phyloP scores from a whole-genome alignment of 2,113 vertebrate species.

The Australoheros scitulus region DNA sequence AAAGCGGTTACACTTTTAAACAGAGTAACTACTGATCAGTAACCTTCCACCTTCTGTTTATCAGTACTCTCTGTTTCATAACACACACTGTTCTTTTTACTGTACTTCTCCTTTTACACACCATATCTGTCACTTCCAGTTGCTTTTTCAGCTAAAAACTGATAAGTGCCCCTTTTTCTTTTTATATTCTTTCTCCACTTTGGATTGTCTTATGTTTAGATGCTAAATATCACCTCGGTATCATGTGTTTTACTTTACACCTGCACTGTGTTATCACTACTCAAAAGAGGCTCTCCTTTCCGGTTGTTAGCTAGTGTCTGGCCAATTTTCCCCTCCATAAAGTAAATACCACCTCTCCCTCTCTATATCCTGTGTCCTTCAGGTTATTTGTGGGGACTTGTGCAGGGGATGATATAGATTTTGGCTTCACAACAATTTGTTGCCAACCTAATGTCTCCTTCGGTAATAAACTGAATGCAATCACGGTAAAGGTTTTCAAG shows the following conservation, averaged over 20 bases:
- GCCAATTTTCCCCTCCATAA: slow-evolving; percentile 1
- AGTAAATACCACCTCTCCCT: slow-evolving; percentile 13
- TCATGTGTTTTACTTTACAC: background rate
- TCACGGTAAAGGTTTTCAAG: slow-evolving; percentile 21
- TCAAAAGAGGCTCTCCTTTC: background rate
- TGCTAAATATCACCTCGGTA: background rate
- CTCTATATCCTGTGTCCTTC: slow-evolving; percentile 8
- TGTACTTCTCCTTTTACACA: background rate
- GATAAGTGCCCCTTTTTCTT: background rate
- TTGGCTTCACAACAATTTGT: slow-evolving; percentile 6
- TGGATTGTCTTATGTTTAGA: background rate
- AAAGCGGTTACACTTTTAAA: background rate
- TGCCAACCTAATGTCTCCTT: background rate
- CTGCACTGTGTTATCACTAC: slow-evolving; percentile 1
- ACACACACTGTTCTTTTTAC: background rate
- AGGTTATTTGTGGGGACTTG: background rate
- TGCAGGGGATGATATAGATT: slow-evolving; percentile 13
- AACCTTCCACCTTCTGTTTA: background rate
- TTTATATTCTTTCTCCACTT: background rate
- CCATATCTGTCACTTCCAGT: slow-evolving; percentile 5
- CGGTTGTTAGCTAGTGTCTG: background rate
- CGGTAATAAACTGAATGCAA: slow-evolving; percentile 11
- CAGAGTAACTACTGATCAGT: background rate
- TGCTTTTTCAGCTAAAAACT: background rate
- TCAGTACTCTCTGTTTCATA: background rate